Conservation (phyloP, 2,797 vertebrate species). For the Hyperoplus lanceolatus region DNA sequence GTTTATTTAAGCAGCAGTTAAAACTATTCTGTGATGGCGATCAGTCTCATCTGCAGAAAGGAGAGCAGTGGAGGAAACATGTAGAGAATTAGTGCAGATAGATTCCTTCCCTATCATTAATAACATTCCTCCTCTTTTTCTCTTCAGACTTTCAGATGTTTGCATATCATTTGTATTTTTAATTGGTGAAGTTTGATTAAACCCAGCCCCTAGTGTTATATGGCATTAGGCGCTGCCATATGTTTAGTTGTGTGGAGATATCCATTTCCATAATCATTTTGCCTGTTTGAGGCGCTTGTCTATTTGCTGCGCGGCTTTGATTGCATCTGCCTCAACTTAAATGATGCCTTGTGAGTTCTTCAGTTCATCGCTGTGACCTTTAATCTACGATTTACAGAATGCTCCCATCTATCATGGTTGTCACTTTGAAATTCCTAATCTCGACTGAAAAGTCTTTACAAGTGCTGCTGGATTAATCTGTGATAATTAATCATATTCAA, state of each 20-base stretch:
- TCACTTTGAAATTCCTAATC: constrained; percentile 89
- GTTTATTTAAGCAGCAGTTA: constrained; percentile 58
- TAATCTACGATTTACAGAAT: constrained; percentile 87
- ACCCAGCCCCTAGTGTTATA: constrained; percentile 87
- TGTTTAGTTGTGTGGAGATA: constrained; percentile 82
- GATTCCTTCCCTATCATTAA: constrained; percentile 81
- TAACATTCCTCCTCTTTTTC: constrained; percentile 83
- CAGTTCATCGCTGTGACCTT: constrained; percentile 85
- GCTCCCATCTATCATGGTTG: constrained; percentile 88
- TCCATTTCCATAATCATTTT: constrained; percentile 87
- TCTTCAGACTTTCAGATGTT: constrained; percentile 85
- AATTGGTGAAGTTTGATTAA: constrained; percentile 90
- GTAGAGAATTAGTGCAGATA: constrained; percentile 74
- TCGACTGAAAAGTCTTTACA: constrained; percentile 89
- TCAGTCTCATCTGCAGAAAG: constrained; percentile 73
- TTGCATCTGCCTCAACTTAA: constrained; percentile 87
- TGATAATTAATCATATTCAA: constrained; percentile 90
- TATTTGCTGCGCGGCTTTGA: constrained; percentile 74
- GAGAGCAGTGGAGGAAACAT: constrained; percentile 69
- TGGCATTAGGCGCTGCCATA: constrained; percentile 86
- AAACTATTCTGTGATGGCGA: constrained; percentile 59
- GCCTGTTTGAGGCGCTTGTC: constrained; percentile 78
- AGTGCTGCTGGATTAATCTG: constrained; percentile 86
- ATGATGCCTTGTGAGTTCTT: constrained; percentile 80
- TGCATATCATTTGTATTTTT: constrained; percentile 88